Percentiles rank a stretch among this genome's conserved stretches.
These are phyloP conservation scores for Lepidurus apus DNA, from an alignment of 1,140 invertebrate genomes.

Conservation along the genomic window DNA sequence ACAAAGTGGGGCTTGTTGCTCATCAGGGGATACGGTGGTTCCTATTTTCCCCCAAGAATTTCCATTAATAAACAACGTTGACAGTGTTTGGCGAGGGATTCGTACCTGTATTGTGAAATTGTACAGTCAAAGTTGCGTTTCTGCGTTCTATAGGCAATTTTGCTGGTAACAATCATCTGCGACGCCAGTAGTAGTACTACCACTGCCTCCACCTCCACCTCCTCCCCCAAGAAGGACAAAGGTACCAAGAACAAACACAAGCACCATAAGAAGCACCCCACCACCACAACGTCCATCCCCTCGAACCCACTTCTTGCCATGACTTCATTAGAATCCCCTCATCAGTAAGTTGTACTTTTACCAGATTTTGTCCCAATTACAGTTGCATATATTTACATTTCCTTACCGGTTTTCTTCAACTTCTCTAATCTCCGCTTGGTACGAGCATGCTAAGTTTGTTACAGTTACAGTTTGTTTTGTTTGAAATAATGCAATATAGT, in stretches of 20 bases:
- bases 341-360: not conserved
- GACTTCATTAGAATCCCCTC: not conserved
- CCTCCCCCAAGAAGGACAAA: constrained; percentile 25
- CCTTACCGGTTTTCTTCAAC: too few relatives aligned
- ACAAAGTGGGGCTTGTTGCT: not conserved
- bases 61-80: not conserved
- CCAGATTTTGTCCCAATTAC: not conserved
- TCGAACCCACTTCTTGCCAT: constrained; percentile 1
- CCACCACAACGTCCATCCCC: not conserved
- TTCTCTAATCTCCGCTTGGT: too few relatives aligned
- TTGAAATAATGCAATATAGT: too few relatives aligned
- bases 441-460: too few relatives aligned
- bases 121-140: constrained; percentile 20
- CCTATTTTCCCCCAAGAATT: not conserved
- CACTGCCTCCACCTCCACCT: not conserved
- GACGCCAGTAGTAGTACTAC: not conserved
- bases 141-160: constrained; percentile 24
- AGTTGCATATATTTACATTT: not conserved
- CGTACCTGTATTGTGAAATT: not conserved
- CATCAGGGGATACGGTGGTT: not conserved
- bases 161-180: constrained; percentile 26
- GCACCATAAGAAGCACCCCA: constrained; percentile 26
- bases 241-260: constrained; percentile 26
- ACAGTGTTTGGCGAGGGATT: not conserved
- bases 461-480: too few relatives aligned